Conservation (phyloP, 2,797 vertebrate genomes). For the Enteromius trimaculatus region DNA sequence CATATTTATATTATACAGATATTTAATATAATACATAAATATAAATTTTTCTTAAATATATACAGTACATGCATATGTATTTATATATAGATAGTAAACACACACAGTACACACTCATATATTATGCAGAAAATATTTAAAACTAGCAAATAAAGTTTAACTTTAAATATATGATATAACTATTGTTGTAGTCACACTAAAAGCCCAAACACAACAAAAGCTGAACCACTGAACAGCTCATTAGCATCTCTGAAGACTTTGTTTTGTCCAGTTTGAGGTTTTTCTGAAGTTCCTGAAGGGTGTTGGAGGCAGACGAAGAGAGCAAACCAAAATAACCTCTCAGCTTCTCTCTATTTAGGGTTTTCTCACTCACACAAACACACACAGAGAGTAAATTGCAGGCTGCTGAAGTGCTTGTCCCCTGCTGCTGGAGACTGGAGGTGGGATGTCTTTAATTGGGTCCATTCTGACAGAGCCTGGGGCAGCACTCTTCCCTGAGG, state of each 20-base stretch:
- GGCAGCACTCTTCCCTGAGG: slow-evolving; percentile 70
- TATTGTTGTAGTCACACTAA: neutral
- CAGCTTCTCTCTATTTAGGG: slow-evolving; percentile 34
- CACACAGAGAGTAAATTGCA: slow-evolving; percentile 55
- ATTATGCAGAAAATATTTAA: too few relatives aligned
- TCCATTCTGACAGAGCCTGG: slow-evolving; percentile 74
- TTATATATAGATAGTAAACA: too few relatives aligned
- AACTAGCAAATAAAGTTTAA: neutral
- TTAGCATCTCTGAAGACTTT: slow-evolving; percentile 15
- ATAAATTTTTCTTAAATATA: too few relatives aligned
- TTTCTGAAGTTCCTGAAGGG: slow-evolving; percentile 16
- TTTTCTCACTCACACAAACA: slow-evolving; percentile 51
- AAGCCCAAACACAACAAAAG: neutral
- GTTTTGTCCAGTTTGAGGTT: slow-evolving; percentile 34
- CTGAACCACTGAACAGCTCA: neutral
- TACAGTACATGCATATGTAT: too few relatives aligned
- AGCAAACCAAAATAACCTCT: slow-evolving; percentile 42
- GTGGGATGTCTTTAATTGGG: slow-evolving; percentile 82
- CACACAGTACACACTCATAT: too few relatives aligned
- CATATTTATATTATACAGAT: too few relatives aligned
- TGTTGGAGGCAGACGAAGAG: neutral
- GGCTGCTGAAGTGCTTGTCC: slow-evolving; percentile 54
- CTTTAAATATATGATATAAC: neutral
- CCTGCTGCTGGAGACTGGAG: slow-evolving; percentile 76
- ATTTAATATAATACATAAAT: too few relatives aligned